These are phyloP conservation scores for Chrosomus eos DNA, from an alignment of 2,797 vertebrate species.

Conservation along the genomic window DNA sequence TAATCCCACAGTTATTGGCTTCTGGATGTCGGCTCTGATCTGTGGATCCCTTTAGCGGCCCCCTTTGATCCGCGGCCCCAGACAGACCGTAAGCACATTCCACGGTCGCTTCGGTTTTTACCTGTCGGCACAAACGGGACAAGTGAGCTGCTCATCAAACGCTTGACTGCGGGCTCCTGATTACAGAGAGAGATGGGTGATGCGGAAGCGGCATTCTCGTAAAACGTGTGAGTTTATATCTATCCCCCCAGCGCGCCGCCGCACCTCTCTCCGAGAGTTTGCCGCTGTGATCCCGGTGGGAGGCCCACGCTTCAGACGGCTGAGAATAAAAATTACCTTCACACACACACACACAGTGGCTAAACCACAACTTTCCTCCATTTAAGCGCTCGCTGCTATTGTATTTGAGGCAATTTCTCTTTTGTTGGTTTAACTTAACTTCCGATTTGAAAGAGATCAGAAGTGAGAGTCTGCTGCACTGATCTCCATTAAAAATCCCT, in stretches of 20 bases:
- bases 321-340: not conserved
- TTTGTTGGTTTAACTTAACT: conserved; percentile 42
- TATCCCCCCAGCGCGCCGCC: not conserved
- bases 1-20: conserved; percentile 48
- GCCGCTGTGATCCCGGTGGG: not conserved
- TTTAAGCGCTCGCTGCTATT: conserved; percentile 6
- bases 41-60: conserved; percentile 12
- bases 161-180: conserved; percentile 25
- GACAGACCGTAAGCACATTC: not conserved
- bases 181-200: conserved; percentile 22
- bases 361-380: not conserved
- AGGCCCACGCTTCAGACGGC: not conserved
- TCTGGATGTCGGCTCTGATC: conserved; percentile 40
- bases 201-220: not conserved
- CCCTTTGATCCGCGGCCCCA: conserved; percentile 19
- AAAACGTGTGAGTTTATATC: conserved; percentile 9
- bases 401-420: not conserved
- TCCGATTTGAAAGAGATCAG: conserved; percentile 38
- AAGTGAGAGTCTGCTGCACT: conserved; percentile 19
- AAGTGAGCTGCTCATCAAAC: conserved; percentile 30
- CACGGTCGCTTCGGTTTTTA: not conserved
- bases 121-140: conserved; percentile 24
- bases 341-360: not conserved
- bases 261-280: not conserved
- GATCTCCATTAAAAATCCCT: conserved; percentile 36